A percentile compares a stretch with the other conserved stretches of the same genome.
Conservation (phyloP, 2,113 vertebrate species). For the Antechinus flavipes region DNA sequence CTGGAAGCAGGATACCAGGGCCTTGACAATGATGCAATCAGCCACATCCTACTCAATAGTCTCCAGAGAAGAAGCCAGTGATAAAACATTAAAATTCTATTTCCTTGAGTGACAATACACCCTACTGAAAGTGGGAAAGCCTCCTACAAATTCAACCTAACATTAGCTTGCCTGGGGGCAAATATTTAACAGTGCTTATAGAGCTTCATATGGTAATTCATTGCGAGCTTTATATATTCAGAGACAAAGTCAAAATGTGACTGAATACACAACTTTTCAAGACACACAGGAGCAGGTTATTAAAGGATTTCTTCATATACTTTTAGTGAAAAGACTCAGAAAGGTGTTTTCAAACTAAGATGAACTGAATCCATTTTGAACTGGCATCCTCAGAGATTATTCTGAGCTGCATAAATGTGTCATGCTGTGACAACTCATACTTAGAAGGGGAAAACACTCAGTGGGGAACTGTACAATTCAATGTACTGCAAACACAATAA, state of each 20-base stretch:
- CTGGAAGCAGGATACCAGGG: not conserved
- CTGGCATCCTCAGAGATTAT: constrained; percentile 41
- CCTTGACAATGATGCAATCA: not conserved
- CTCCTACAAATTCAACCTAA: not conserved
- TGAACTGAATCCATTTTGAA: constrained; percentile 50
- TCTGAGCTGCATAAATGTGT: constrained; percentile 44
- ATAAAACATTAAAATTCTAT: not conserved
- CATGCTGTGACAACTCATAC: constrained; percentile 49
- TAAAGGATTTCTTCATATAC: not conserved
- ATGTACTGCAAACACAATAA: constrained; percentile 48
- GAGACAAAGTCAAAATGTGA: not conserved
- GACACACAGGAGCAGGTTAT: not conserved
- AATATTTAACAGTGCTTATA: not conserved
- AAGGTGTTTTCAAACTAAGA: constrained; percentile 43
- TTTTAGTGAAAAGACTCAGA: not conserved
- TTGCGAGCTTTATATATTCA: not conserved
- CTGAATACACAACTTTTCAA: not conserved
- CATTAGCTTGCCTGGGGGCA: not conserved
- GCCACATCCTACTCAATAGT: not conserved
- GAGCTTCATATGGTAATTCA: constrained; percentile 17
- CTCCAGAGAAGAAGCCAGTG: not conserved
- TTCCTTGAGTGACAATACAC: not conserved
- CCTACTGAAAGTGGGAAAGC: constrained; percentile 43
- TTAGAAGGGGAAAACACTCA: constrained; percentile 43
- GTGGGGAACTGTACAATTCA: constrained; percentile 54